Evolutionary conservation across 2,888 invertebrate genomes (phyloP), one percentile per base, ranked within the genome.

Genomic region (Ernsta delagoae): DNA sequence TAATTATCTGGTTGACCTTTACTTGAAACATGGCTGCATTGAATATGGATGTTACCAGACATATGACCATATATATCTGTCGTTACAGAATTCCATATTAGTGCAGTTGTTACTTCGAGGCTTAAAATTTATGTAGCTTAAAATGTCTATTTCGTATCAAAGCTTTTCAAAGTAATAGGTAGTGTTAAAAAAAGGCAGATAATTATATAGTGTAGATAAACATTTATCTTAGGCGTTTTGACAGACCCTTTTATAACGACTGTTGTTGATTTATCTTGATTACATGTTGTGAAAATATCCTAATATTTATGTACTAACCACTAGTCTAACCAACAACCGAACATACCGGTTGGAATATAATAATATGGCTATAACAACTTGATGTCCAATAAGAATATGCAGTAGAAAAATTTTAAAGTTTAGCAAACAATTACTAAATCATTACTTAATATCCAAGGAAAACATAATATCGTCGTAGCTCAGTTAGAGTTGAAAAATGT

Each of bases 1-100:
- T 63, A 63, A 63, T 54, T 63, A 63, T 24, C 53, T 24, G 16
- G 62, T 53, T 53, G 50, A 53, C 62, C 62, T 63, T 63, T 63
- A 54, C 24, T 0, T 53, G 11, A n/a, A 24, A 63, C 36, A 53
- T 41, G 62, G 53, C 5, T 53, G 50, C 62, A 53, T 36, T 63
- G 39, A 63, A 63, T 50, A 48, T 48, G 48, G 36, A 60, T 50
- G 62, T 4, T 62, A 34, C 6, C 43, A 34, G 45, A 7, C 5
- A 60, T n/a, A 60, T 11, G 4, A 31, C 54, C n/a, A 56, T 56
- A 36, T 2, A 31, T 36, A n/a, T 53, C 9, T 54, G 54, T 11
- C 54, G 12, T 54, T 31, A 31, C 11, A 9, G 24, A 24, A 31
- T 8, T 54, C 3, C 24, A 16, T 8, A 6, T 11, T 50, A 16